phyloP scores from a whole-genome alignment of 2,113 vertebrate species.

The Sus scrofa region T2T-Sscrofa CM000823.6:17203001-17203500 shows the following conservation, averaged over 20 bases:
- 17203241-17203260: fast-evolving
- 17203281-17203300: background rate
- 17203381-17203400: background rate
- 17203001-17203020: background rate
- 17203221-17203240: background rate
- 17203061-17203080: fast-evolving
- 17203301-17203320: background rate
- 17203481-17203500: background rate
- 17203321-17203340: background rate
- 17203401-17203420: background rate
- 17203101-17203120: background rate
- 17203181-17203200: background rate
- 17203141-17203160: background rate
- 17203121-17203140: background rate
- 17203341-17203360: background rate
- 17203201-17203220: background rate
- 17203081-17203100: no score
- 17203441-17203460: background rate
- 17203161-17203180: background rate
- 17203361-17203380: background rate
- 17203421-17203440: background rate
- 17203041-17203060: background rate
- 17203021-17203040: background rate
- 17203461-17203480: background rate
- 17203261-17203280: background rate